Conservation (phyloP, 2,113 vertebrate species). For the Carassius carassius region DNA sequence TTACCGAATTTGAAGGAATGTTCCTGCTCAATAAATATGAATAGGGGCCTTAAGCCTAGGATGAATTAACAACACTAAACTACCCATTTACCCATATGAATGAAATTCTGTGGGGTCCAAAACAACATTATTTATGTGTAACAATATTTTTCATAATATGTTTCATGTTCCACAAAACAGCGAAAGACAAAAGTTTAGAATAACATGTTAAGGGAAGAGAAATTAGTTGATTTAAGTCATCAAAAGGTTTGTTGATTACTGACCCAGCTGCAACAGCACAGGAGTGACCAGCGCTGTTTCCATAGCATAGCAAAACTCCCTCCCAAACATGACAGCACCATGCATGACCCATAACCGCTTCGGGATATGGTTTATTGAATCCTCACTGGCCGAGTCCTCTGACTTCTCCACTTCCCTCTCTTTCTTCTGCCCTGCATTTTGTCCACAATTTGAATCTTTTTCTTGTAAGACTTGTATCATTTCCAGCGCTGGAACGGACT, state of each 20-base stretch:
- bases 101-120: not conserved
- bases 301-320: conserved; percentile 98
- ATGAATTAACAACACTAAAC: not conserved
- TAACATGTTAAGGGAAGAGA: not conserved
- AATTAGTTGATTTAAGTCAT: not conserved
- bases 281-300: conserved; percentile 96
- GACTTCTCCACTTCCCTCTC: conserved; percentile 68
- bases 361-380: conserved; percentile 81
- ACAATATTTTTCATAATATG: no score
- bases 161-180: not conserved
- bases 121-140: no score
- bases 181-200: not conserved
- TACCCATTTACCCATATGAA: not conserved
- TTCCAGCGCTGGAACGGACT: conserved; percentile 81
- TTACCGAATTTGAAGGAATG: conserved; percentile 13
- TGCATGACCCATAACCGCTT: conserved; percentile 93
- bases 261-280: conserved; percentile 93
- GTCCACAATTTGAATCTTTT: conserved; percentile 64
- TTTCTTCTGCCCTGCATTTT: conserved; percentile 58
- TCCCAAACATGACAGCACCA: conserved; percentile 94
- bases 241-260: conserved; percentile 42
- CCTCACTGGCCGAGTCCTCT: conserved; percentile 81
- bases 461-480: conserved; percentile 69
- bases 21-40: not conserved
- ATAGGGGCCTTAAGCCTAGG: conserved; percentile 11